phyloP scores from a whole-genome alignment of 2,113 vertebrate species.

The Heteronetta atricapilla region DNA sequence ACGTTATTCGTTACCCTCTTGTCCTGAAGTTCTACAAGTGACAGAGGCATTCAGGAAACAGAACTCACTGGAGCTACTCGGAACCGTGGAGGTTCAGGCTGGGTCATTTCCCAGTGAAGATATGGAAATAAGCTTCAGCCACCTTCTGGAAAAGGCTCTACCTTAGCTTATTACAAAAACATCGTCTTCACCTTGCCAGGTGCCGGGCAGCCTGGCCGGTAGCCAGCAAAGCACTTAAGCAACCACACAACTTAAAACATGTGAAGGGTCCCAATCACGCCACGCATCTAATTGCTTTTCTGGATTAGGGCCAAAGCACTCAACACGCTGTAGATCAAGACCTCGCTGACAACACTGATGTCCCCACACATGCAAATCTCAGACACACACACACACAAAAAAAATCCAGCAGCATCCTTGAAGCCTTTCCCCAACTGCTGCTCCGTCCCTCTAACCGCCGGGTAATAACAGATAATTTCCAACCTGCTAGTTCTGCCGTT shows the following conservation, averaged over 20 bases:
- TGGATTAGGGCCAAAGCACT: constrained; percentile 14
- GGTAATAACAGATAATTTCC: neutral
- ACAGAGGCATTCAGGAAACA: neutral
- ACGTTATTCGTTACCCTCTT: neutral
- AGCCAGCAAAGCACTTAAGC: constrained; percentile 44
- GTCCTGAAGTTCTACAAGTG: neutral
- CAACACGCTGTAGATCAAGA: neutral
- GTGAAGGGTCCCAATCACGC: neutral
- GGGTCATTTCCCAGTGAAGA: neutral
- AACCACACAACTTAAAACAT: neutral
- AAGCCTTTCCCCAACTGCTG: neutral
- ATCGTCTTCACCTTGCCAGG: neutral
- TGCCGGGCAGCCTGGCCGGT: neutral
- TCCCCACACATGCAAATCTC: neutral
- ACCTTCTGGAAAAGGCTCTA: neutral
- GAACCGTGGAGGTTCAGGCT: neutral
- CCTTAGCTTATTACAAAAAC: neutral
- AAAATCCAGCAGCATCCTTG: neutral
- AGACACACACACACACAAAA: neutral
- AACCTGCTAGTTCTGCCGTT: neutral
- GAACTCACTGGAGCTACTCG: neutral
- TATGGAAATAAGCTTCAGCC: neutral
- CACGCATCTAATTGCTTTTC: constrained; percentile 3
- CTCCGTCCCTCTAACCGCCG: neutral
- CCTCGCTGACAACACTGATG: neutral